Evolutionary conservation across 2,113 vertebrate genomes (phyloP).

Genomic region (Halichoeres trimaculatus): DNA sequence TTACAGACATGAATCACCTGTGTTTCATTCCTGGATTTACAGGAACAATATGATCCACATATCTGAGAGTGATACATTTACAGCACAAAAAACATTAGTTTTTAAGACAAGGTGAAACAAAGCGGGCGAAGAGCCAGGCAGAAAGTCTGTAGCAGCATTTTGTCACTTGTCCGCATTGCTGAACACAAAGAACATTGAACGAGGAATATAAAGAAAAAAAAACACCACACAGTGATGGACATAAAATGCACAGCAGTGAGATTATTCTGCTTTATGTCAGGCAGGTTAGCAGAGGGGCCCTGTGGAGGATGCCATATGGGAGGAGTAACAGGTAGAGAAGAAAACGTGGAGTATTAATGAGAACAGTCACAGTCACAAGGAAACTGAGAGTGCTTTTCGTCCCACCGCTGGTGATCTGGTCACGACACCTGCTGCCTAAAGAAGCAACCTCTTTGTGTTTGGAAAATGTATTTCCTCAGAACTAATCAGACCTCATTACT

Average conservation of each 20-base stretch:
- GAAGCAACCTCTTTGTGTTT: constrained; percentile 29
- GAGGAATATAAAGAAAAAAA: not conserved
- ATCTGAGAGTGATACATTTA: not conserved
- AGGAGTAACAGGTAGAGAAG: constrained; percentile 26
- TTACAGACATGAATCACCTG: not conserved
- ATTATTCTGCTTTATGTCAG: constrained; percentile 18
- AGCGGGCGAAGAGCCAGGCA: not conserved
- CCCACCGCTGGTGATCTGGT: constrained; percentile 38
- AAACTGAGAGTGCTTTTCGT: constrained; percentile 34
- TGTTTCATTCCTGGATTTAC: not conserved
- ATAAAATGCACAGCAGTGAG: constrained; percentile 40
- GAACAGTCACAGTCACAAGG: constrained; percentile 42
- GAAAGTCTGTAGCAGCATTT: not conserved
- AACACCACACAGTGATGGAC: constrained; percentile 24
- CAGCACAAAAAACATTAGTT: not conserved
- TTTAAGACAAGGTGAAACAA: constrained; percentile 4
- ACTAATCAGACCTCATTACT: constrained; percentile 67
- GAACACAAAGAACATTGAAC: not conserved
- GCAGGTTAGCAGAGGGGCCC: constrained; percentile 10
- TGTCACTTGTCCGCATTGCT: not conserved
- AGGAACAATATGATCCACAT: not conserved
- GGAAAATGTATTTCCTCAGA: constrained; percentile 58
- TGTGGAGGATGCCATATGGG: constrained; percentile 26
- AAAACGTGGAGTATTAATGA: constrained; percentile 47
- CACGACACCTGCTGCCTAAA: constrained; percentile 24